A percentile compares a stretch with the other conserved stretches of the same genome.
These are phyloP conservation scores for Heliconius eleuchia DNA, from an alignment of 1,140 invertebrate genomes.

Conservation along the genomic window DNA sequence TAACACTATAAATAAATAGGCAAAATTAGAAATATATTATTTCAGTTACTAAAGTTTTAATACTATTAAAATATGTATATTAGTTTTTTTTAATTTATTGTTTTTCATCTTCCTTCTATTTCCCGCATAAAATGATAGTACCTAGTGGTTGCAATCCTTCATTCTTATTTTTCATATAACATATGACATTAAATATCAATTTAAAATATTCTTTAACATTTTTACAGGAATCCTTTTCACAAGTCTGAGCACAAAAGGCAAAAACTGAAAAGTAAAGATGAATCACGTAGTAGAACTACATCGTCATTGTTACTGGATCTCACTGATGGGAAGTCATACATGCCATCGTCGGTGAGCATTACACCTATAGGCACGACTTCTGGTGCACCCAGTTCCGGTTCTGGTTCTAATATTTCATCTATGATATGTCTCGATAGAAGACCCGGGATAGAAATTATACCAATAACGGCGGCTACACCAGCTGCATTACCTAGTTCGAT, in stretches of 20 bases:
- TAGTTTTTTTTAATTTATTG: too few relatives aligned
- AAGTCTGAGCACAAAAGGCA: slow-evolving; percentile 80
- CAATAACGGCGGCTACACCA: slow-evolving; percentile 84
- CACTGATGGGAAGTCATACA: slow-evolving; percentile 83
- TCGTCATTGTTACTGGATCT: slow-evolving; percentile 78
- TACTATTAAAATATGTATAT: too few relatives aligned
- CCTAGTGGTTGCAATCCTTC: too few relatives aligned
- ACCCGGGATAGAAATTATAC: slow-evolving; percentile 91
- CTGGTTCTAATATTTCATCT: slow-evolving; percentile 83
- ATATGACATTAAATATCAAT: not conserved
- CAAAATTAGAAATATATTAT: too few relatives aligned
- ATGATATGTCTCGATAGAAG: slow-evolving; percentile 85
- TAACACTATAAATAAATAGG: not conserved
- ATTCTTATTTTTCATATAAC: not conserved
- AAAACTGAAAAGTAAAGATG: slow-evolving; percentile 78
- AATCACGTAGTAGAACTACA: slow-evolving; percentile 59
- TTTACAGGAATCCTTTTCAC: slow-evolving; percentile 78
- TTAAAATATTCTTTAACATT: not conserved
- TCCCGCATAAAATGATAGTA: too few relatives aligned
- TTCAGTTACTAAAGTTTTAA: too few relatives aligned
- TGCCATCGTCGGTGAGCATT: slow-evolving; percentile 90
- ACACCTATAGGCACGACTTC: slow-evolving; percentile 85
- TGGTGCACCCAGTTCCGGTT: slow-evolving; percentile 50
- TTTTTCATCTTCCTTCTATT: too few relatives aligned
- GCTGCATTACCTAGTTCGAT: slow-evolving; percentile 88